Conservation (phyloP, 2,797 vertebrate species). For the Saxicola maurus region DNA sequence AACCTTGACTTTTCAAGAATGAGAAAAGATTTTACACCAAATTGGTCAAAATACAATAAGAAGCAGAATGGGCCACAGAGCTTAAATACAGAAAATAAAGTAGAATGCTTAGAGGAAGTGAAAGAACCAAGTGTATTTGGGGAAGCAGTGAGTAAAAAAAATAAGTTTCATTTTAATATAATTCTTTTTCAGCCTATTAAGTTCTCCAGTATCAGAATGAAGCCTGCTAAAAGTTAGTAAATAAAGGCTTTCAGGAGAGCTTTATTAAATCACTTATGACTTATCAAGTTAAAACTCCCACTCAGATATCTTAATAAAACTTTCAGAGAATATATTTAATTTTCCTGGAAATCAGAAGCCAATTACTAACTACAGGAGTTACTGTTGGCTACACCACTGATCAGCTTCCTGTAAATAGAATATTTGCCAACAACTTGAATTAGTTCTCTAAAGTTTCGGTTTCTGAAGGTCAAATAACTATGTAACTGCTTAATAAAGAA, state of each 20-base stretch:
- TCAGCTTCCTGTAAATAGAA: conserved; percentile 65
- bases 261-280: conserved; percentile 70
- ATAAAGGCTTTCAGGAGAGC: conserved; percentile 68
- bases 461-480: conserved; percentile 90
- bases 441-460: conserved; percentile 74
- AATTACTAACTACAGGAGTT: conserved; percentile 58
- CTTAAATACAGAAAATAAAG: not conserved
- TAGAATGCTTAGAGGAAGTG: not conserved
- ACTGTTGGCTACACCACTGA: conserved; percentile 29
- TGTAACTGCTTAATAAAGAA: conserved; percentile 84
- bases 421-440: conserved; percentile 70
- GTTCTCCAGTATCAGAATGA: conserved; percentile 48
- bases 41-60: not conserved
- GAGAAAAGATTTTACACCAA: not conserved
- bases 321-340: conserved; percentile 69
- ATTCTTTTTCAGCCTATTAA: conserved; percentile 58
- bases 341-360: conserved; percentile 69
- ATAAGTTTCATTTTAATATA: conserved; percentile 16
- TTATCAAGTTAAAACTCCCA: conserved; percentile 66
- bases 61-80: not conserved
- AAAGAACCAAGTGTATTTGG: conserved; percentile 8
- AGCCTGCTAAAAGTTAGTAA: conserved; percentile 68
- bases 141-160: conserved; percentile 29
- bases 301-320: conserved; percentile 71
- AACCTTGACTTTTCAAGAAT: not conserved